Percentiles rank a stretch among this genome's conserved stretches.
These are phyloP conservation scores for Heteromurus nitidus DNA, from an alignment of 2,888 invertebrate species.

Conservation along the genomic window DNA sequence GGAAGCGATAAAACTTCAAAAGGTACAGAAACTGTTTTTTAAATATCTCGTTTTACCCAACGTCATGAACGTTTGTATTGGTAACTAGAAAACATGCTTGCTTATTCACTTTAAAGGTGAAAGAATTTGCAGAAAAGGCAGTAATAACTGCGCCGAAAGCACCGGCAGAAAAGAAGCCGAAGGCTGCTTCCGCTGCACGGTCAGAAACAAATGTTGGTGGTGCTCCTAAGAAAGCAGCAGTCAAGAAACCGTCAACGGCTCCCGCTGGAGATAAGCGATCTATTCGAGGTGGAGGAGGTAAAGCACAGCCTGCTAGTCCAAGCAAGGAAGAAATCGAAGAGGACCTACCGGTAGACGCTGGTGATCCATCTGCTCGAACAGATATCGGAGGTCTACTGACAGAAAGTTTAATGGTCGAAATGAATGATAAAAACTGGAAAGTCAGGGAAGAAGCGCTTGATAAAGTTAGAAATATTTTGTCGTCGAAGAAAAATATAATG, in stretches of 20 bases:
- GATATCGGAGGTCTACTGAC: slow-evolving; percentile 91
- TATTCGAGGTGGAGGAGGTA: slow-evolving; percentile 62
- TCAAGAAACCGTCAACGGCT: slow-evolving; percentile 74
- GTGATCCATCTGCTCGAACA: slow-evolving; percentile 80
- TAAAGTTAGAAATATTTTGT: slow-evolving; percentile 83
- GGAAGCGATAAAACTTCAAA: slow-evolving; percentile 92
- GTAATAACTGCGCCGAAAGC: slow-evolving; percentile 82
- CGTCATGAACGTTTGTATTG: not conserved
- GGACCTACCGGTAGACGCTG: slow-evolving; percentile 75
- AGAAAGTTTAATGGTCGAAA: slow-evolving; percentile 85
- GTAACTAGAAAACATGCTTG: not conserved
- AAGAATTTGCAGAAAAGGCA: slow-evolving; percentile 95
- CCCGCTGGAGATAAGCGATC: slow-evolving; percentile 75
- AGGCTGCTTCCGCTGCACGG: slow-evolving; percentile 61
- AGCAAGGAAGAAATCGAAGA: slow-evolving; percentile 72
- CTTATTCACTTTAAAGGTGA: slow-evolving; percentile 79
- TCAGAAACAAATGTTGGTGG: slow-evolving; percentile 62
- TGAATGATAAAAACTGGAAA: slow-evolving; percentile 96
- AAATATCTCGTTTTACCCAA: not conserved
- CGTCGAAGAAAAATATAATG: slow-evolving; percentile 87
- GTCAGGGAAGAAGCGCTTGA: slow-evolving; percentile 85
- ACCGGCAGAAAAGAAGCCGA: slow-evolving; percentile 78
- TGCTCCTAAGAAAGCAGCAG: slow-evolving; percentile 68
- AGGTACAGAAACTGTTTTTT: slow-evolving; percentile 77
- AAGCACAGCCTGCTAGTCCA: slow-evolving; percentile 74